These are phyloP conservation scores for Nemapogon koenigi DNA, from an alignment of 2,888 invertebrate genomes.

Conservation along the genomic window DNA sequence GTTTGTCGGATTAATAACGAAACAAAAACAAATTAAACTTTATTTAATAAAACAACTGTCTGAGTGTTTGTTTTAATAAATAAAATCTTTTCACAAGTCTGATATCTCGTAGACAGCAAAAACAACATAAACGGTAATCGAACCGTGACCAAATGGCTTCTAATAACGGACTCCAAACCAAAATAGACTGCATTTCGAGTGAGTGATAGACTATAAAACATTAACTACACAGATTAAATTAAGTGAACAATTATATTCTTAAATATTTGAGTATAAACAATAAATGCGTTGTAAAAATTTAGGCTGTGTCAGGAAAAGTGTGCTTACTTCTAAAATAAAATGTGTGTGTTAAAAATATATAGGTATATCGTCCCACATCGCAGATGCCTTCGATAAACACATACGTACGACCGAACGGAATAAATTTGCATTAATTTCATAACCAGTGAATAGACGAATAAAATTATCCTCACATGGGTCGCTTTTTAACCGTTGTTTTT, in stretches of 20 bases:
- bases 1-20: no score
- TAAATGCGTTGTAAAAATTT: no score
- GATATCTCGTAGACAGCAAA: not conserved
- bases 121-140: slow-evolving; percentile 1
- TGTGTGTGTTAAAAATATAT: slow-evolving; percentile 4
- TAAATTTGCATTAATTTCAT: slow-evolving; percentile 62
- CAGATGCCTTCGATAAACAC: slow-evolving; percentile 12
- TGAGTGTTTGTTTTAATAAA: no score
- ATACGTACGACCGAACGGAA: slow-evolving; percentile 26
- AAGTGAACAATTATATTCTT: no score
- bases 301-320: no score
- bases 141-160: slow-evolving; percentile 7
- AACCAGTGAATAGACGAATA: slow-evolving; percentile 60
- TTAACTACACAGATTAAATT: no score
- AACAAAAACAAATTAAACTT: no score
- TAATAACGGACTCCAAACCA: slow-evolving; percentile 10
- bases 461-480: slow-evolving; percentile 59
- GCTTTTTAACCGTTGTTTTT: slow-evolving; percentile 47
- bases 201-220: slow-evolving; percentile 5
- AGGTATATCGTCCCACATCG: slow-evolving; percentile 6
- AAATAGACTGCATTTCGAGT: slow-evolving; percentile 3
- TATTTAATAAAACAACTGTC: no score
- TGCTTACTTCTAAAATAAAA: no score
- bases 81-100: no score
- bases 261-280: no score